Evolutionary conservation across 2,888 invertebrate genomes (phyloP).

Genomic region (Rhyacophila evoluta): DNA sequence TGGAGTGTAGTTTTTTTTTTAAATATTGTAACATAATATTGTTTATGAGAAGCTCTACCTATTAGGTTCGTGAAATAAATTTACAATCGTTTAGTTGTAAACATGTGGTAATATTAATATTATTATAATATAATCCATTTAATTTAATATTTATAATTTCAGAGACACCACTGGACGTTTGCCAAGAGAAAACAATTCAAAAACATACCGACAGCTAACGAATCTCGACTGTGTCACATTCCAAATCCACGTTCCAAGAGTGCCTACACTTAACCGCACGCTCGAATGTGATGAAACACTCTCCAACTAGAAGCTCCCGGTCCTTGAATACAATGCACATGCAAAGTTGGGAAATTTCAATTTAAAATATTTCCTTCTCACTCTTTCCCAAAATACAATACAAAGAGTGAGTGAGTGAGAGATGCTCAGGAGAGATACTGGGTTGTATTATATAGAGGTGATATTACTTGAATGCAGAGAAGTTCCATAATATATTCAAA

Average conservation of each 20-base stretch:
- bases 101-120: too few relatives aligned
- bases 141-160: too few relatives aligned
- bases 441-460: neutral
- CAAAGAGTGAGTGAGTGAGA: neutral
- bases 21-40: too few relatives aligned
- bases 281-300: constrained; percentile 8
- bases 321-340: constrained; percentile 11
- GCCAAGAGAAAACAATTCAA: neutral
- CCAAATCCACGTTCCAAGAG: neutral
- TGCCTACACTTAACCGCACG: constrained; percentile 1
- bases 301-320: neutral
- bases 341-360: constrained; percentile 5
- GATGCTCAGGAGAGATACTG: neutral
- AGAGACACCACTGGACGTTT: neutral
- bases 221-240: neutral
- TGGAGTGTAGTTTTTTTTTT: too few relatives aligned
- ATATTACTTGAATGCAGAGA: neutral
- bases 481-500: constrained; percentile 21
- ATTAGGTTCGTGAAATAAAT: too few relatives aligned
- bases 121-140: too few relatives aligned
- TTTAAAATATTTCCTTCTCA: neutral
- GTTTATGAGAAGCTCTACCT: too few relatives aligned
- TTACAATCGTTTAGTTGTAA: too few relatives aligned
- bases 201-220: constrained; percentile 13
- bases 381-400: neutral